Evolutionary conservation across 2,113 vertebrate genomes (phyloP).

Genomic region (Phycodurus eques): DNA sequence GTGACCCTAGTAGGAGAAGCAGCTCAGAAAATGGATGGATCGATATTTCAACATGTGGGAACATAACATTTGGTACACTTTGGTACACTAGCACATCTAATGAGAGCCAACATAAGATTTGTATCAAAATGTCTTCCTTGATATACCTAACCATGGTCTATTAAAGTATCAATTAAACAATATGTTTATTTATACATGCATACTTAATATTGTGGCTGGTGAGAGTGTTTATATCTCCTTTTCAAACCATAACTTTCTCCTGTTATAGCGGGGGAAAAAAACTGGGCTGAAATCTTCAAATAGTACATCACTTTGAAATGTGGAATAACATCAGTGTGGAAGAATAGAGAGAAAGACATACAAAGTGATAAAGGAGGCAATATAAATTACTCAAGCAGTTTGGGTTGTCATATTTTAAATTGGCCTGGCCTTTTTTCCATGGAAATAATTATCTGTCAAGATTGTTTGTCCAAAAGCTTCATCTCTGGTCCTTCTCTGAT

Average conservation of each 20-base stretch:
- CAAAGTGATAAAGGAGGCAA: slow-evolving; percentile 46
- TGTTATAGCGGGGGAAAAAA: background rate
- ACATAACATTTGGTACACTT: slow-evolving; percentile 3
- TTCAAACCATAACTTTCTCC: background rate
- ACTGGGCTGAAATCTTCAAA: background rate
- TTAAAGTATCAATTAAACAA: background rate
- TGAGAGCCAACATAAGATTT: background rate
- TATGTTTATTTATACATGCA: background rate
- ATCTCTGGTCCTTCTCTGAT: background rate
- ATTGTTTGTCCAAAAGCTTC: background rate
- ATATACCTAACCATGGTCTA: background rate
- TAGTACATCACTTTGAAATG: slow-evolving; percentile 55
- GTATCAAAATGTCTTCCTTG: background rate
- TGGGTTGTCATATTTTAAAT: slow-evolving; percentile 28
- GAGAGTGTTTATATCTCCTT: background rate
- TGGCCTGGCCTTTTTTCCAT: slow-evolving; percentile 12
- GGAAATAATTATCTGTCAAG: background rate
- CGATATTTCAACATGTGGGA: slow-evolving; percentile 10
- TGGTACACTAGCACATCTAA: background rate
- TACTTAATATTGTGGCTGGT: background rate
- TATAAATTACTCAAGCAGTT: slow-evolving; percentile 17
- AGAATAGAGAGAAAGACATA: slow-evolving; percentile 44
- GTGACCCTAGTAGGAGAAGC: no score
- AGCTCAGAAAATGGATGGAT: no score
- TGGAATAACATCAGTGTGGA: slow-evolving; percentile 41